Conservation (phyloP, 2,113 vertebrate species). For the Catagonus wagneri region DNA sequence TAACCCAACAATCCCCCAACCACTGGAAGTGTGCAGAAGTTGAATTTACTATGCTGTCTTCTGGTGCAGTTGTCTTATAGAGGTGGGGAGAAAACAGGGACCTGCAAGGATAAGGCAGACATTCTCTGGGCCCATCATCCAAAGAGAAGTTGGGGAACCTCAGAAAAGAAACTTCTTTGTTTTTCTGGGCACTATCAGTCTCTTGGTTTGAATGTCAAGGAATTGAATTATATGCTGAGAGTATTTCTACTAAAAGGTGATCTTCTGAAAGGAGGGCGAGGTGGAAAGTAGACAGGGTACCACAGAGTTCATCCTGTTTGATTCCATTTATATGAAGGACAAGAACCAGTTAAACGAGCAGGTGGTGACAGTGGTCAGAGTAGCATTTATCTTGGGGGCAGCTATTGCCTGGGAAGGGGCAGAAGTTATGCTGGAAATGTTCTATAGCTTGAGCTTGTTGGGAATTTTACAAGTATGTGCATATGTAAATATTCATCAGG, state of each 20-base stretch:
- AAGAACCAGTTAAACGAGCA: not conserved
- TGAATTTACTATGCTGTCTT: rapidly evolving
- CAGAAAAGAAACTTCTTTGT: too few relatives aligned
- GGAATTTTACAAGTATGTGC: not conserved
- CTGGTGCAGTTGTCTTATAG: not conserved
- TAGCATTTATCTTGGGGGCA: not conserved
- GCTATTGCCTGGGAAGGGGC: not conserved
- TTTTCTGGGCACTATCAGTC: not conserved
- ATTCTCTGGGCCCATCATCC: not conserved
- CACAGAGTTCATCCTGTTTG: not conserved
- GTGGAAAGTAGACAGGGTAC: too few relatives aligned
- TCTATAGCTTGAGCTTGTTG: not conserved
- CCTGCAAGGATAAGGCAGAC: not conserved
- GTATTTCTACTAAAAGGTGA: not conserved
- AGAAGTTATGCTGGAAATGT: not conserved
- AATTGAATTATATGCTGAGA: not conserved
- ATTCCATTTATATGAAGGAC: not conserved
- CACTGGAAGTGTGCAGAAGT: not conserved
- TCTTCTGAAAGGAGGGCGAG: not conserved
- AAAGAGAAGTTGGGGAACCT: not conserved
- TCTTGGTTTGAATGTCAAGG: not conserved
- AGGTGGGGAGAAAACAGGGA: not conserved
- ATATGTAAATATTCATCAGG: not conserved
- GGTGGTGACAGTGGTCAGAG: not conserved
- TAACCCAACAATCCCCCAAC: not conserved